Conservation (phyloP, 1,140 invertebrate species). For the Chironomus tepperi region DNA sequence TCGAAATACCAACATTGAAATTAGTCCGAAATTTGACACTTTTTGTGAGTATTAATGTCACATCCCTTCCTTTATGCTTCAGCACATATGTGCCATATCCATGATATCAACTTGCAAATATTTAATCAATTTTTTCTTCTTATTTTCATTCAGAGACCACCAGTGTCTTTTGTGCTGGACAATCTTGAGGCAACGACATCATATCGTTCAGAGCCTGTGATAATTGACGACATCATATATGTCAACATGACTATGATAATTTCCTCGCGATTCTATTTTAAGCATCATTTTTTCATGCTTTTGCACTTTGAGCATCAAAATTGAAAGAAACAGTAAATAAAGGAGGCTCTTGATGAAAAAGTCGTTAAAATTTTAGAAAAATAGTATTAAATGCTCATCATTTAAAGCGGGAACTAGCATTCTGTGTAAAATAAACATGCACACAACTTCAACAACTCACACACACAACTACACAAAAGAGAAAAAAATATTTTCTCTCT, state of each 20-base stretch:
- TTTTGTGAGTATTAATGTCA: slow-evolving; percentile 31
- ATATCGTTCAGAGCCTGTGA: background rate
- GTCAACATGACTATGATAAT: too few relatives aligned
- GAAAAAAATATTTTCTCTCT: background rate
- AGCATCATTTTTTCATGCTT: too few relatives aligned
- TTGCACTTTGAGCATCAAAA: too few relatives aligned
- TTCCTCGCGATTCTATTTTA: too few relatives aligned
- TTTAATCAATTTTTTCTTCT: background rate
- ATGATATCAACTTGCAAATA: background rate
- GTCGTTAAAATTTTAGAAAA: too few relatives aligned
- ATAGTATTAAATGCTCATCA: too few relatives aligned
- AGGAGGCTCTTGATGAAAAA: too few relatives aligned
- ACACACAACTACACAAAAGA: background rate
- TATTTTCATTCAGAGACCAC: background rate
- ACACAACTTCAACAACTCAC: background rate
- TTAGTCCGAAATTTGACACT: slow-evolving; percentile 40
- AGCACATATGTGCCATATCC: background rate
- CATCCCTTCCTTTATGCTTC: background rate
- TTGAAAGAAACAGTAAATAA: too few relatives aligned
- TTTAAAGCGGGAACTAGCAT: too few relatives aligned
- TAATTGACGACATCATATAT: background rate
- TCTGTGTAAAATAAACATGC: too few relatives aligned
- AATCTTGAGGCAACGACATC: background rate
- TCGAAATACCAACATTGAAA: slow-evolving; percentile 49
- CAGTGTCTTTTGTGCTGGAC: background rate